These are phyloP conservation scores for Sminthurinus signatus DNA, from an alignment of 1,140 invertebrate genomes.

Conservation along the genomic window DNA sequence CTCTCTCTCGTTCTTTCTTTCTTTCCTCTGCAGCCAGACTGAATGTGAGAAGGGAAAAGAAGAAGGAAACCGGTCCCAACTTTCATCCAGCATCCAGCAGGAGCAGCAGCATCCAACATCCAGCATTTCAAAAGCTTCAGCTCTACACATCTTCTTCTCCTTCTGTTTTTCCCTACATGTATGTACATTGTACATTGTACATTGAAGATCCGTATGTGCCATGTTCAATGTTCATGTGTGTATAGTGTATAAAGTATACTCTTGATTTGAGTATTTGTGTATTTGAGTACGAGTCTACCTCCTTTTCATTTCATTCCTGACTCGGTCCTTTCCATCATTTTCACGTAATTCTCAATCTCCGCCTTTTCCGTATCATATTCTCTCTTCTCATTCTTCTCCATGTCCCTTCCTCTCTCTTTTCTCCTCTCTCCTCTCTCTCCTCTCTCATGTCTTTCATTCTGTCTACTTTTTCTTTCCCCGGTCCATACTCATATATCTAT, in stretches of 20 bases:
- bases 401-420: not conserved
- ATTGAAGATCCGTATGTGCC: too few species aligned
- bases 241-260: not conserved
- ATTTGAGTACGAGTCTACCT: not conserved
- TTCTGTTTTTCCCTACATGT: too few species aligned
- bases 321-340: slow-evolving; percentile 27
- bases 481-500: not conserved
- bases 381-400: slow-evolving; percentile 19
- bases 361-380: slow-evolving; percentile 13
- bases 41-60: too few species aligned
- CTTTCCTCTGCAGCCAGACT: too few species aligned
- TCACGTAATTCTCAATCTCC: slow-evolving; percentile 29
- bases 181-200: too few species aligned
- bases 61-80: too few species aligned
- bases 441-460: not conserved
- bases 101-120: too few species aligned
- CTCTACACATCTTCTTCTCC: too few species aligned
- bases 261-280: too few species aligned
- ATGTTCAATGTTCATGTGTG: not conserved
- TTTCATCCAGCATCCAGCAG: too few species aligned
- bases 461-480: not conserved
- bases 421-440: not conserved
- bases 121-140: too few species aligned
- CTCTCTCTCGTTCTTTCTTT: too few species aligned
- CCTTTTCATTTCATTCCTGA: not conserved